Evolutionary conservation across 2,113 vertebrate genomes (phyloP).

Genomic region (Stigmatopora nigra): DNA sequence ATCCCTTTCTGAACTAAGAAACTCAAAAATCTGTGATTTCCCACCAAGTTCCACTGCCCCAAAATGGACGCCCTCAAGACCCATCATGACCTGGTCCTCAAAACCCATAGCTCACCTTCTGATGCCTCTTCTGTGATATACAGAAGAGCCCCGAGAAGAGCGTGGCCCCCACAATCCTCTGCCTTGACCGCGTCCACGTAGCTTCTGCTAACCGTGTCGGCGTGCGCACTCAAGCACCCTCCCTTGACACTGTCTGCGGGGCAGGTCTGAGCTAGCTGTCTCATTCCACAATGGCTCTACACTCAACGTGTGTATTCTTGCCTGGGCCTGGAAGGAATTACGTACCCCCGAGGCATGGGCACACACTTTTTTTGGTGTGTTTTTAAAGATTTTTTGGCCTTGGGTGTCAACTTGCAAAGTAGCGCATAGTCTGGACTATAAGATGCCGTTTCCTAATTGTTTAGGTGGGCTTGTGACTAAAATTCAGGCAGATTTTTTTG

Average conservation of each 20-base stretch:
- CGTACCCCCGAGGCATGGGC: constrained; percentile 40
- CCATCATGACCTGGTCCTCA: background rate
- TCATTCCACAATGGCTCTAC: constrained; percentile 56
- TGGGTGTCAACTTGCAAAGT: too few species aligned
- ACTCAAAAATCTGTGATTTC: background rate
- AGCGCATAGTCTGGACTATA: too few species aligned
- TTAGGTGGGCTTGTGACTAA: too few species aligned
- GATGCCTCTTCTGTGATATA: constrained; percentile 46
- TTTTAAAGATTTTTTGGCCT: too few species aligned
- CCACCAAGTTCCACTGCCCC: background rate
- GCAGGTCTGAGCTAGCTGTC: constrained; percentile 57
- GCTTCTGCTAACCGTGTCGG: background rate
- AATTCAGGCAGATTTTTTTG: too few species aligned
- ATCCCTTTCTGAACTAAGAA: constrained; percentile 20
- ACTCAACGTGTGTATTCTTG: constrained; percentile 52
- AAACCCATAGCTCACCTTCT: constrained; percentile 42
- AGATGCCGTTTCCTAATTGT: too few species aligned
- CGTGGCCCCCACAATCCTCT: constrained; percentile 18
- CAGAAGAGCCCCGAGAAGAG: constrained; percentile 41
- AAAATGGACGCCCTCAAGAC: background rate
- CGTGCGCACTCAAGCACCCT: constrained; percentile 1
- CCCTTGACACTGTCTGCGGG: constrained; percentile 20
- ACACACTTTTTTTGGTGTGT: background rate
- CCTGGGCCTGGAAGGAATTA: constrained; percentile 37
- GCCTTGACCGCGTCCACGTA: background rate